Percentiles rank a stretch among this genome's conserved stretches.
These are phyloP conservation scores for Orientallactaga bullata DNA, from an alignment of 2,113 vertebrate genomes.

Conservation along the genomic window DNA sequence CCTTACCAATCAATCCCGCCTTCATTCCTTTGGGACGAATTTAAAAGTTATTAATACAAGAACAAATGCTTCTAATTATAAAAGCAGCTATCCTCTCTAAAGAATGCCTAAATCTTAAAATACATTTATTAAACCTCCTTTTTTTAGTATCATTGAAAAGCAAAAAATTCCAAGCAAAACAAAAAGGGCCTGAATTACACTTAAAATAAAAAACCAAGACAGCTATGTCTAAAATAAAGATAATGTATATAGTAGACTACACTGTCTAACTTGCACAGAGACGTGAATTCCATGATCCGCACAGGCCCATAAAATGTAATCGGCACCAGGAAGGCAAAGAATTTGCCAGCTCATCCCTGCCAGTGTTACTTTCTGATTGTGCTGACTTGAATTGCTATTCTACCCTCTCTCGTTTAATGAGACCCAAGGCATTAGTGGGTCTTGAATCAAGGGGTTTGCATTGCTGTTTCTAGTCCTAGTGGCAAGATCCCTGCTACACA, in stretches of 20 bases:
- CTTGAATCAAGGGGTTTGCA: neutral
- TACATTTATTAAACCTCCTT: neutral
- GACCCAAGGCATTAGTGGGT: neutral
- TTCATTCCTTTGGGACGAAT: neutral
- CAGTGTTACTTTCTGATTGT: fast-evolving
- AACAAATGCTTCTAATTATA: slow-evolving; percentile 30
- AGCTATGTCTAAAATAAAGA: neutral
- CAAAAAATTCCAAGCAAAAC: neutral
- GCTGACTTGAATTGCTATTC: fast-evolving
- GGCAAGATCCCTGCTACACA: neutral
- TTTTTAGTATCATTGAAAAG: slow-evolving; percentile 35
- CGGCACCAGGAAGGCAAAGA: neutral
- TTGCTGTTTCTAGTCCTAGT: neutral
- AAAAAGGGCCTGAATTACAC: neutral
- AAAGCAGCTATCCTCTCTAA: neutral
- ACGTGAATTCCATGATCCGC: neutral
- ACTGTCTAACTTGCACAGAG: neutral
- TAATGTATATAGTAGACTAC: neutral
- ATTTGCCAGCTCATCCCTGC: neutral
- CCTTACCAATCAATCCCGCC: neutral
- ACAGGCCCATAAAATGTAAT: neutral
- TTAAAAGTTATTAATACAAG: neutral
- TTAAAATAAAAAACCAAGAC: neutral
- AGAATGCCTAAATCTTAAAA: slow-evolving; percentile 34
- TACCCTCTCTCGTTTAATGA: slow-evolving; percentile 29